phyloP scores from a whole-genome alignment of 2,888 invertebrate genomes.

The Antitype chi region DNA sequence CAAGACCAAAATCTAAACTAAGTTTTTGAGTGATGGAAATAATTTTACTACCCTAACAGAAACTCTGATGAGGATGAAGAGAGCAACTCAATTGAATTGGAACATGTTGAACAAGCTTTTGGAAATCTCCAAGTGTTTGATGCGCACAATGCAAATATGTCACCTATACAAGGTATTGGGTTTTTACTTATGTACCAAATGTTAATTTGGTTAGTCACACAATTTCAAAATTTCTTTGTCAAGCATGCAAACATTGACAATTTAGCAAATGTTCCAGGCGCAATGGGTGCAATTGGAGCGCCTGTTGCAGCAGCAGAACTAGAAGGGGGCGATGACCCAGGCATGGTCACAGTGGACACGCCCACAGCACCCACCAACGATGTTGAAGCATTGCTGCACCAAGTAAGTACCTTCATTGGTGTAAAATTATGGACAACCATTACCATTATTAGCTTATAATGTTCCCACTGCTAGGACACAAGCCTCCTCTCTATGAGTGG shows the following conservation, averaged over 20 bases:
- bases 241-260: background rate
- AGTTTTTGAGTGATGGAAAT: background rate
- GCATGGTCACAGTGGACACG: constrained; percentile 94
- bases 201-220: no score
- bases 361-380: constrained; percentile 93
- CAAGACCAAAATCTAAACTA: background rate
- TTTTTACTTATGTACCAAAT: background rate
- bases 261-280: constrained; percentile 66
- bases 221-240: background rate
- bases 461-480: background rate
- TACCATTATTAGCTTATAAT: background rate
- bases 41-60: constrained; percentile 67
- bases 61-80: constrained; percentile 91
- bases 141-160: constrained; percentile 89
- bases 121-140: constrained; percentile 91
- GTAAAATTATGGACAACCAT: background rate
- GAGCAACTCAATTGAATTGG: constrained; percentile 91
- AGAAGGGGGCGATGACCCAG: constrained; percentile 95
- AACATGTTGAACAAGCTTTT: constrained; percentile 89
- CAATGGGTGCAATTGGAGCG: constrained; percentile 82
- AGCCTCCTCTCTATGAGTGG: background rate
- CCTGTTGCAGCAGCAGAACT: constrained; percentile 94
- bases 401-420: constrained; percentile 80
- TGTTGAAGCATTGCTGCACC: constrained; percentile 93
- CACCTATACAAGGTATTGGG: constrained; percentile 85